Evolutionary conservation across 1,140 invertebrate genomes (phyloP).

Genomic region (Galleria mellonella): DNA sequence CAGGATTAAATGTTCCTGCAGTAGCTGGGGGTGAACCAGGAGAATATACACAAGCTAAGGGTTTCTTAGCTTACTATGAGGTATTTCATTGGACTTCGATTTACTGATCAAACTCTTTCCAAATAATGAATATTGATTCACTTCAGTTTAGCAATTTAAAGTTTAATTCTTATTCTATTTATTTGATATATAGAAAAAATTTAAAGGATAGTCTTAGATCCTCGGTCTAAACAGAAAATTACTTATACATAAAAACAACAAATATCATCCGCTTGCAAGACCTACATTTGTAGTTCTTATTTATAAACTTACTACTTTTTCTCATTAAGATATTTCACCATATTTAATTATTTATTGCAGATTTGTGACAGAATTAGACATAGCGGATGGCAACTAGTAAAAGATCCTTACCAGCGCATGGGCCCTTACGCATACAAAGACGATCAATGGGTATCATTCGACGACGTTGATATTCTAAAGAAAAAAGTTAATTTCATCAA

Average conservation of each 20-base stretch:
- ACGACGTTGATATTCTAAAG: slow-evolving; percentile 86
- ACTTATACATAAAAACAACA: too few species aligned
- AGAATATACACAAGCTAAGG: slow-evolving; percentile 87
- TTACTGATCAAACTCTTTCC: not conserved
- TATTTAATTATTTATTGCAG: slow-evolving; percentile 47
- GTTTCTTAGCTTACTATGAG: slow-evolving; percentile 93
- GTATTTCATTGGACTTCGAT: slow-evolving; percentile 46
- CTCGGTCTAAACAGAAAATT: too few species aligned
- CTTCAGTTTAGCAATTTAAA: not conserved
- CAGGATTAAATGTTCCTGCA: slow-evolving; percentile 84
- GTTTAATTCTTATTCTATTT: not conserved
- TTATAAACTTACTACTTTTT: too few species aligned
- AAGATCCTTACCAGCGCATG: slow-evolving; percentile 84
- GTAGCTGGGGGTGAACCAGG: slow-evolving; percentile 85
- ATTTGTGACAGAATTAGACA: slow-evolving; percentile 88
- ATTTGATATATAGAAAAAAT: too few species aligned
- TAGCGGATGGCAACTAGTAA: slow-evolving; percentile 85
- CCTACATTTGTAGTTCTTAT: too few species aligned
- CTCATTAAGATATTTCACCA: too few species aligned
- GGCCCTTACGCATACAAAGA: slow-evolving; percentile 91
- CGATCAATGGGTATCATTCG: slow-evolving; percentile 92
- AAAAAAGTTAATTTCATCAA: slow-evolving; percentile 86
- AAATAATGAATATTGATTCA: not conserved
- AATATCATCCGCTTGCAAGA: too few species aligned
- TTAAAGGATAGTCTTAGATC: too few species aligned